phyloP scores from a whole-genome alignment of 2,888 invertebrate species.

The Monochamus alternatus region DNA sequence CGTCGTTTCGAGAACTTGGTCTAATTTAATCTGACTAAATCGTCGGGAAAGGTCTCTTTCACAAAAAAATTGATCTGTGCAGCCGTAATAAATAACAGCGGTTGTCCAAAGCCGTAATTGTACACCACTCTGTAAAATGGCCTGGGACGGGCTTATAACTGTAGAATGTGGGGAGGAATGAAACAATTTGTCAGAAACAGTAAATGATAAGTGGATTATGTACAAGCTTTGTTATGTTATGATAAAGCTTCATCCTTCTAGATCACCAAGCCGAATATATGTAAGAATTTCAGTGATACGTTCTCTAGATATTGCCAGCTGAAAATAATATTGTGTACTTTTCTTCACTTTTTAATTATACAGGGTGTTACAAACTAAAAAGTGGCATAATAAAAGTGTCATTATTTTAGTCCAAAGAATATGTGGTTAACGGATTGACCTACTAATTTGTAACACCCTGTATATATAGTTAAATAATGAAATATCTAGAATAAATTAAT shows the following conservation, averaged over 20 bases:
- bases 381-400: too few species aligned
- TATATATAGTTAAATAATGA: too few species aligned
- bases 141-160: constrained; percentile 14
- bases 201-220: constrained; percentile 37
- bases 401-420: too few species aligned
- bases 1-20: too few species aligned
- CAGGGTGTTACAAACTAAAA: too few species aligned
- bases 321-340: not conserved
- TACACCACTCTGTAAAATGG: not conserved
- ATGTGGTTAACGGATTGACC: too few species aligned
- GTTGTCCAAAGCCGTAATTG: constrained; percentile 4
- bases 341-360: too few species aligned
- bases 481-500: too few species aligned
- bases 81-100: not conserved
- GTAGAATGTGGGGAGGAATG: constrained; percentile 33
- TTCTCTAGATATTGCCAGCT: not conserved
- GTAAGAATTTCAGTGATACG: constrained; percentile 24
- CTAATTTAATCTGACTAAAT: too few species aligned
- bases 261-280: constrained; percentile 19
- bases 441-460: too few species aligned
- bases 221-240: constrained; percentile 39
- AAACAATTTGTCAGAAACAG: constrained; percentile 39
- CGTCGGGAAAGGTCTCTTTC: too few species aligned
- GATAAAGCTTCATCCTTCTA: constrained; percentile 28
- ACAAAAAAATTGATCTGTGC: constrained; percentile 34